Conservation (phyloP, 2,888 invertebrate genomes). For the Pseudanteris insignis region DNA sequence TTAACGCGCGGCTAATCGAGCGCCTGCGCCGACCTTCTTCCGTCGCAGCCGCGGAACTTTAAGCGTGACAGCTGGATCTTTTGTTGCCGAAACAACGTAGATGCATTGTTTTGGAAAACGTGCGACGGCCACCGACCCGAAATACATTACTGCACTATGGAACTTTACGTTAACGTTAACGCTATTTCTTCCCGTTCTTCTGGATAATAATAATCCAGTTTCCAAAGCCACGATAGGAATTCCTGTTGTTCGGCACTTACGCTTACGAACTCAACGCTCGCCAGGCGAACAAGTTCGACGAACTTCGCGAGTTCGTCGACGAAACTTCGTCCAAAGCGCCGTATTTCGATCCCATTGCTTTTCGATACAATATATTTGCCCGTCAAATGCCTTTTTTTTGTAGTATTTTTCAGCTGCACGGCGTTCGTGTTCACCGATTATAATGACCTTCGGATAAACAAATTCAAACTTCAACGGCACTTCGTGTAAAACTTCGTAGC, state of each 20-base stretch:
- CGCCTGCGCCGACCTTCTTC: conserved; percentile 17
- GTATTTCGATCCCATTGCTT: conserved; percentile 35
- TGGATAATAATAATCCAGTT: conserved; percentile 46
- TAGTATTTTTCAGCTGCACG: too few relatives aligned
- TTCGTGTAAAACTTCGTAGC: too few relatives aligned
- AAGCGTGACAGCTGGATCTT: conserved; percentile 40
- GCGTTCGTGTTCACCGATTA: too few relatives aligned
- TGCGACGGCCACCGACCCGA: conserved; percentile 40
- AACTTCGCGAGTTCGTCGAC: conserved; percentile 30
- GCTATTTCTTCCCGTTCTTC: conserved; percentile 34
- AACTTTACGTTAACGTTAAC: conserved; percentile 37
- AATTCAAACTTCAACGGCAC: too few relatives aligned
- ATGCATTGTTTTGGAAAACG: conserved; percentile 43
- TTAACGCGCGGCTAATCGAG: conserved; percentile 7
- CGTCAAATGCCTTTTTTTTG: too few relatives aligned
- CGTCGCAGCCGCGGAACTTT: conserved; percentile 24
- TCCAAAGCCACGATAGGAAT: conserved; percentile 38
- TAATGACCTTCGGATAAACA: too few relatives aligned
- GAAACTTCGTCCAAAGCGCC: conserved; percentile 29
- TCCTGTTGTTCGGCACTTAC: conserved; percentile 37
- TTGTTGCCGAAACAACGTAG: conserved; percentile 36
- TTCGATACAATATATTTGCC: conserved; percentile 34
- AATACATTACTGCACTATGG: conserved; percentile 33
- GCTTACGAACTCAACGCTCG: conserved; percentile 24
- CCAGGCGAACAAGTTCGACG: conserved; percentile 35